Evolutionary conservation across 2,888 invertebrate genomes (phyloP), one percentile per base, ranked within the genome.

Genomic region (Ernsta delagoae): DNA sequence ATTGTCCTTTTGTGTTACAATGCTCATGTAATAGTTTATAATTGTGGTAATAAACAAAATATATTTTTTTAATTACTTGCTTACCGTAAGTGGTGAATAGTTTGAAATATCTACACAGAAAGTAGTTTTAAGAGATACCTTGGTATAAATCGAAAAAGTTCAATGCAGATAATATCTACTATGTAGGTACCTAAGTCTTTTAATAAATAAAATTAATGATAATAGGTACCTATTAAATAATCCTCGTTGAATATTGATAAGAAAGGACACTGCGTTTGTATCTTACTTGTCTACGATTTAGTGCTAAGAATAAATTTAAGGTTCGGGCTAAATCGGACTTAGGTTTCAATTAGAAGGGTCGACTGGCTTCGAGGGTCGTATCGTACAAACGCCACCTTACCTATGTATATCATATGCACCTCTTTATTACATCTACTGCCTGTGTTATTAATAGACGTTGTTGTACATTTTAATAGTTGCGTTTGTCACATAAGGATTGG

Each of bases 381-480:
- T 78, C n/a, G n/a, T n/a, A n/a, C n/a, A 78, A 77, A 78, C 73
- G 76, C 75, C 75, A 75, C 77, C 74, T 81, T 45, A 45, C 43
- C 43, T 5, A 41, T 7, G 2, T 83, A 83, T 81, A 84, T 84
- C 82, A 83, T 79, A 76, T 78, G 75, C 74, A 82, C 78, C 78
- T 77, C 76, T 77, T 78, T 78, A 82, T 82, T 83, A 83, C 78
- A 77, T 75, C 75, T 77, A 78, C 76, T 83, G 16, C 78, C 79
- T 76, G 76, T 70, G 79, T 76, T 87, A 87, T 86, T 84, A 83
- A 83, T 86, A 87, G 85, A 81, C 79, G 79, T 83, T 76, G 80
- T 80, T 80, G 79, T 87, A 83, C 81, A 85, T 83, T 79, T 80
- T 80, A 83, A 82, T 82, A 79, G 79, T 77, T 78, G 79, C 78